Percentiles rank a stretch among this genome's conserved stretches.
Evolutionary conservation across 1,140 invertebrate species (phyloP).

Genomic region (Ips nitidus): DNA sequence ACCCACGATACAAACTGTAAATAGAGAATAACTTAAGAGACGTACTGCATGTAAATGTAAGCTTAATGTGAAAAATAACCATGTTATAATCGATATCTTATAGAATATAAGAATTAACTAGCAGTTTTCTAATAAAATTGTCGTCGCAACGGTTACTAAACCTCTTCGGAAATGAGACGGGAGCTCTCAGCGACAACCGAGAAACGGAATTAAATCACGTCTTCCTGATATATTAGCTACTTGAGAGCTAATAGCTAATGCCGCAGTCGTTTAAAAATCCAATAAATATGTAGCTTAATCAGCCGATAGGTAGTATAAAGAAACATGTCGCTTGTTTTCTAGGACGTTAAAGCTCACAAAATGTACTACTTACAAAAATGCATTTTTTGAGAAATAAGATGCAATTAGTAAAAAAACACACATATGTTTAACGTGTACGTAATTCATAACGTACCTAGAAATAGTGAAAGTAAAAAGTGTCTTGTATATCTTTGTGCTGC

Average conservation of each 20-base stretch:
- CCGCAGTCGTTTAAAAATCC: conserved; percentile 3
- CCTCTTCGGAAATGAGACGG: background rate
- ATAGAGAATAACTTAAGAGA: background rate
- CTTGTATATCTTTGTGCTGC: too few species aligned
- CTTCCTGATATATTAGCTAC: conserved; percentile 20
- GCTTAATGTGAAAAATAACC: too few species aligned
- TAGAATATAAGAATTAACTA: conserved; percentile 6
- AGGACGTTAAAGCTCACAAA: too few species aligned
- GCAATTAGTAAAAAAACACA: too few species aligned
- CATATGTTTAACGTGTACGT: too few species aligned
- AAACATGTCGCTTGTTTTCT: too few species aligned
- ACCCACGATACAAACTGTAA: conserved; percentile 62
- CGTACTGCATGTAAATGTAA: too few species aligned
- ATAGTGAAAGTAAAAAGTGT: too few species aligned
- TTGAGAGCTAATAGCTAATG: background rate
- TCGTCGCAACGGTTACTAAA: conserved; percentile 2
- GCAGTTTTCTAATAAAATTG: background rate
- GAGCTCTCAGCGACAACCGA: conserved; percentile 4
- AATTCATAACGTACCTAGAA: too few species aligned
- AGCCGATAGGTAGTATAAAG: background rate
- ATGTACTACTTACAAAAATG: too few species aligned
- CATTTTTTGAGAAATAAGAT: too few species aligned
- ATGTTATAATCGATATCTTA: too few species aligned
- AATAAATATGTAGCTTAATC: conserved; percentile 9
- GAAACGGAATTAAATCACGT: conserved; percentile 20